Evolutionary conservation across 2,113 vertebrate species (phyloP).

Genomic region (Girardinichthys multiradiatus): DNA sequence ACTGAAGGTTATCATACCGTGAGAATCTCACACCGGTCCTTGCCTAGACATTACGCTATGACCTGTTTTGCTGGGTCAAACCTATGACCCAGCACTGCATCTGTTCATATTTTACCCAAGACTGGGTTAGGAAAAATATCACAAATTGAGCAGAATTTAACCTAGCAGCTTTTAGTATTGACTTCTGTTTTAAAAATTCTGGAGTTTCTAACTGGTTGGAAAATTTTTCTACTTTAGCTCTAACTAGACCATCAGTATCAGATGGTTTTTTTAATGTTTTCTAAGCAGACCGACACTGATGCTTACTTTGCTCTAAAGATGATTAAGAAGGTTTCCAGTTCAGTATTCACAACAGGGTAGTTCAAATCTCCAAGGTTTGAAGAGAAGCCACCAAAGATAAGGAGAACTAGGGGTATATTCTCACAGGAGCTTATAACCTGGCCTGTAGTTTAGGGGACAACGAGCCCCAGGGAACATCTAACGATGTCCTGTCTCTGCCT

Average conservation of each 20-base stretch:
- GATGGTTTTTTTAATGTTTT: slow-evolving; percentile 29
- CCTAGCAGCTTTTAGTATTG: too few species aligned
- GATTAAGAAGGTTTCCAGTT: slow-evolving; percentile 73
- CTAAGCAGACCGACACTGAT: slow-evolving; percentile 53
- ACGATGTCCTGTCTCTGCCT: slow-evolving; percentile 63
- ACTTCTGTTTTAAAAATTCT: too few species aligned
- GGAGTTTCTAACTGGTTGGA: too few species aligned
- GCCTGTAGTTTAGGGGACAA: slow-evolving; percentile 60
- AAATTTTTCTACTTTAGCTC: too few species aligned
- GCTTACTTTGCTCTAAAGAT: slow-evolving; percentile 69
- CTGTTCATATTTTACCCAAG: background rate
- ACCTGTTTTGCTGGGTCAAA: background rate
- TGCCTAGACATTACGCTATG: background rate
- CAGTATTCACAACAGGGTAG: slow-evolving; percentile 54
- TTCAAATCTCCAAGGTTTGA: slow-evolving; percentile 67
- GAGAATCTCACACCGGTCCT: too few species aligned
- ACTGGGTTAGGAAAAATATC: too few species aligned
- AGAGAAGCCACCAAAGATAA: slow-evolving; percentile 17
- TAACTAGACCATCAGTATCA: background rate
- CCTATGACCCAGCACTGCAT: background rate
- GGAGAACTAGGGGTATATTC: slow-evolving; percentile 53
- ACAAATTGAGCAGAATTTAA: background rate
- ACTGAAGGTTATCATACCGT: too few species aligned
- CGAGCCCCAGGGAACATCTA: slow-evolving; percentile 53
- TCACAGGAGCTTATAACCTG: slow-evolving; percentile 64